A percentile compares a stretch with the other conserved stretches of the same genome.
Evolutionary conservation across 2,888 invertebrate species (phyloP).

Genomic region (Drosophila percnosoma): DNA sequence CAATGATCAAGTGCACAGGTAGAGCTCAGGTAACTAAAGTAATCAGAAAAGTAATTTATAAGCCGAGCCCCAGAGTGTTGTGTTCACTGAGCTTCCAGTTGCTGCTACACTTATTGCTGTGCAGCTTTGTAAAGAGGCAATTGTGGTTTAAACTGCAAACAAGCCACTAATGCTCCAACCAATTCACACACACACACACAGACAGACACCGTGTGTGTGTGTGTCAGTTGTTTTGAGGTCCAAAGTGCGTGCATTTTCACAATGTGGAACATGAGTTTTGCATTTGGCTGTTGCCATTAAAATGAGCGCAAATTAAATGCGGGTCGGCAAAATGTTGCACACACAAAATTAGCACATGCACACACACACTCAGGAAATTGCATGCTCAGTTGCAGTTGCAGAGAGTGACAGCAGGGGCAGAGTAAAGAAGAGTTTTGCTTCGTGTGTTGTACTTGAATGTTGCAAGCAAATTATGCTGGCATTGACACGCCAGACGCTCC

Average conservation of each 20-base stretch:
- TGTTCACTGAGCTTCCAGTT: slow-evolving; percentile 4
- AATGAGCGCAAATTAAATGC: slow-evolving; percentile 83
- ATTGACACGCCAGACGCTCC: slow-evolving; percentile 72
- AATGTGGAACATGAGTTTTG: slow-evolving; percentile 79
- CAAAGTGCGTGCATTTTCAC: slow-evolving; percentile 70
- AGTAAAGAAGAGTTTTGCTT: slow-evolving; percentile 33
- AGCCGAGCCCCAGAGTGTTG: slow-evolving; percentile 20
- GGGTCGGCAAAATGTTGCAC: slow-evolving; percentile 75
- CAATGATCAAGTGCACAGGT: slow-evolving; percentile 24
- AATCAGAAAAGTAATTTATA: slow-evolving; percentile 29
- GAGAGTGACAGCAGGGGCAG: slow-evolving; percentile 3
- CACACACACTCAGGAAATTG: slow-evolving; percentile 54
- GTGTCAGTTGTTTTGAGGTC: slow-evolving; percentile 23
- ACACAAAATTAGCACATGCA: slow-evolving; percentile 76
- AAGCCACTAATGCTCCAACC: slow-evolving; percentile 55
- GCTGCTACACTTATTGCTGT: slow-evolving; percentile 25
- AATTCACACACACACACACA: slow-evolving; percentile 11
- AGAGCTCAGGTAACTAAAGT: not conserved
- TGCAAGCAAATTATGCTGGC: slow-evolving; percentile 82
- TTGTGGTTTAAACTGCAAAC: slow-evolving; percentile 53
- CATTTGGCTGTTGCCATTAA: slow-evolving; percentile 77
- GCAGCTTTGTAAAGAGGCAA: slow-evolving; percentile 34
- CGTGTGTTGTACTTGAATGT: slow-evolving; percentile 63
- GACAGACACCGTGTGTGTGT: not conserved
- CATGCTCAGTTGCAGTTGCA: slow-evolving; percentile 35